Evolutionary conservation across 2,113 vertebrate genomes (phyloP).

Genomic region (Todiramphus chloris): DNA sequence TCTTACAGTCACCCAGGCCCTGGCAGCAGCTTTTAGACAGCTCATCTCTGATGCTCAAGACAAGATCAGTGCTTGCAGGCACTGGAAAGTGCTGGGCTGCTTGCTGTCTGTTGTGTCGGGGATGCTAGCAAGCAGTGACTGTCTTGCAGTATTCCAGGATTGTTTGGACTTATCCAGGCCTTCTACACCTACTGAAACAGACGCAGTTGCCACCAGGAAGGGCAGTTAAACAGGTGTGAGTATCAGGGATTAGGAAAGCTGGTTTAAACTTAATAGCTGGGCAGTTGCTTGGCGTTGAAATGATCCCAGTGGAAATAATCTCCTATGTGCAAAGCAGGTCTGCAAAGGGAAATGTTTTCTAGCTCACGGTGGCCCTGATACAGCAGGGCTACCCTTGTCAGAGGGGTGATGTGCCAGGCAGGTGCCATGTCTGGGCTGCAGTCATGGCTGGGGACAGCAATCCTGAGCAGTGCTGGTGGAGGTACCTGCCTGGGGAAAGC

Average conservation of each 20-base stretch:
- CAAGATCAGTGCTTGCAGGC: background rate
- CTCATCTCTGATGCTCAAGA: background rate
- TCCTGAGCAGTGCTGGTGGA: background rate
- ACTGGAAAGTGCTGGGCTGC: background rate
- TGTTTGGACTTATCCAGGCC: background rate
- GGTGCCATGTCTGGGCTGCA: background rate
- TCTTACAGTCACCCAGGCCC: background rate
- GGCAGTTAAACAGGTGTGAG: background rate
- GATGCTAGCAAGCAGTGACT: background rate
- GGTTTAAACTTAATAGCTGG: background rate
- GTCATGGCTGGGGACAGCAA: background rate
- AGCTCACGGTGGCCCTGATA: background rate
- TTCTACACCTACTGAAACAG: background rate
- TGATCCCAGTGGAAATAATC: background rate
- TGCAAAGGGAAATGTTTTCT: background rate
- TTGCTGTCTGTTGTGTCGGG: background rate
- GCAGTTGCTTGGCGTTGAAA: background rate
- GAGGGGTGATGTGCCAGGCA: background rate
- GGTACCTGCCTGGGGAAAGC: background rate
- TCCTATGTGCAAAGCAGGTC: background rate
- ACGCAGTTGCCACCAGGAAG: background rate
- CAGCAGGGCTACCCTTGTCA: no score
- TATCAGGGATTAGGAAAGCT: background rate
- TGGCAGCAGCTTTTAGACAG: background rate
- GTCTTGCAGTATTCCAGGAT: background rate